A percentile compares a stretch with the other conserved stretches of the same genome.
Evolutionary conservation across 1,140 invertebrate species (phyloP).

Genomic region (Zelostemma sp.): DNA sequence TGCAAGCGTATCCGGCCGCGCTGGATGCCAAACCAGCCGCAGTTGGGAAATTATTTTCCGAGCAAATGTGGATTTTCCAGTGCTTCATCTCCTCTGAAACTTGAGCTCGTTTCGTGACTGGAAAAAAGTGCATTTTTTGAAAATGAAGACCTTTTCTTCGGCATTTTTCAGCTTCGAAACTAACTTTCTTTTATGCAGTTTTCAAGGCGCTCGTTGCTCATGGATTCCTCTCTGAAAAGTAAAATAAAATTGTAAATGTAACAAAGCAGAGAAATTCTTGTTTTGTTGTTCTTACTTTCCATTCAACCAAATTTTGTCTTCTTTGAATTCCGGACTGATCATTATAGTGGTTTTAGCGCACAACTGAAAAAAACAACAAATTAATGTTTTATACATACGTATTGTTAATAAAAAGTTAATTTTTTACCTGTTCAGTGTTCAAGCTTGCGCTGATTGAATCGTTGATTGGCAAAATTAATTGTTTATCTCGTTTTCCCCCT

Average conservation of each 20-base stretch:
- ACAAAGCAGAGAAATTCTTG: conserved; percentile 5
- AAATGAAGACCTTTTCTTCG: conserved; percentile 5
- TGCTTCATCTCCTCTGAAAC: conserved; percentile 59
- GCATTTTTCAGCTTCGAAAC: conserved; percentile 38
- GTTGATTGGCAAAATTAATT: conserved; percentile 95
- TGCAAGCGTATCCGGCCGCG: conserved; percentile 96
- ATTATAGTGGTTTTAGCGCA: conserved; percentile 91
- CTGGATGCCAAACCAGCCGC: conserved; percentile 98
- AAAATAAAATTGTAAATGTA: conserved; percentile 12
- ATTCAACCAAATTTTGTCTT: conserved; percentile 92
- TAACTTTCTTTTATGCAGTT: conserved; percentile 85
- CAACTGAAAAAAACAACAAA: conserved; percentile 74
- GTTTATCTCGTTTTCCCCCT: conserved; percentile 97
- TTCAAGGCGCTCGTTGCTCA: conserved; percentile 80
- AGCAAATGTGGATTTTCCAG: conserved; percentile 90
- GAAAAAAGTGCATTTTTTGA: conserved; percentile 38
- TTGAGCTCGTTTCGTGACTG: conserved; percentile 66
- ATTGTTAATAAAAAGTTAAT: conserved; percentile 27
- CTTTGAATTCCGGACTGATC: conserved; percentile 77
- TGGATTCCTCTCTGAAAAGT: conserved; percentile 77
- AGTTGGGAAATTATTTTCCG: conserved; percentile 98
- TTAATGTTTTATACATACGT: neutral
- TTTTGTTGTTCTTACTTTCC: conserved; percentile 72
- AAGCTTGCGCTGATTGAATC: conserved; percentile 96
- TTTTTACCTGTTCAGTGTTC: conserved; percentile 81